Evolutionary conservation across 2,797 vertebrate species (phyloP).

Genomic region (Percopsis omiscomaycus): DNA sequence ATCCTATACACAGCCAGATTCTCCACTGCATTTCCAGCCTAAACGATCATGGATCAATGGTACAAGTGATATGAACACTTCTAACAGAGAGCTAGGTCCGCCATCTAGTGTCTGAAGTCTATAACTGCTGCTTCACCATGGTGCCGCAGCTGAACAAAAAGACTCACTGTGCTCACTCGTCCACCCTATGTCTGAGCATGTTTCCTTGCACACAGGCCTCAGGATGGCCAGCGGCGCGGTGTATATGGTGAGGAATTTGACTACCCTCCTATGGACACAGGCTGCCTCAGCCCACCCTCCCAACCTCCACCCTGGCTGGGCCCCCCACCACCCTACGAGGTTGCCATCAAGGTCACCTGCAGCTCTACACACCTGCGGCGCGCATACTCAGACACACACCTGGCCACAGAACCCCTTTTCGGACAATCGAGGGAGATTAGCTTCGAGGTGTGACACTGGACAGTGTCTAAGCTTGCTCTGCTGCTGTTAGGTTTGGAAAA

Average conservation of each 20-base stretch:
- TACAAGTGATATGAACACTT: neutral
- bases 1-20: slow-evolving; percentile 2
- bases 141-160: no score
- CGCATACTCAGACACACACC: slow-evolving; percentile 80
- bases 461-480: neutral
- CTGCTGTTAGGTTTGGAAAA: no score
- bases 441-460: slow-evolving; percentile 77
- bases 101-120: slow-evolving; percentile 19
- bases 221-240: slow-evolving; percentile 72
- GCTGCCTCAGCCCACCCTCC: slow-evolving; percentile 69
- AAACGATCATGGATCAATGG: no score
- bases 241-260: slow-evolving; percentile 76
- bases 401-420: slow-evolving; percentile 78
- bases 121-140: slow-evolving; percentile 3
- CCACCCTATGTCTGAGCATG: neutral
- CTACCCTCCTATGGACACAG: slow-evolving; percentile 79
- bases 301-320: slow-evolving; percentile 74
- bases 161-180: slow-evolving; percentile 14
- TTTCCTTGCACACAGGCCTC: slow-evolving; percentile 52
- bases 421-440: slow-evolving; percentile 80
- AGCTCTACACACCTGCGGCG: slow-evolving; percentile 81
- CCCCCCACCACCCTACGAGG: slow-evolving; percentile 77
- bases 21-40: neutral
- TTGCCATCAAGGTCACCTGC: slow-evolving; percentile 82
- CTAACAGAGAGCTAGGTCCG: slow-evolving; percentile 14